Evolutionary conservation across 2,888 invertebrate genomes (phyloP).

Genomic region (Flabesymbios commensalis): DNA sequence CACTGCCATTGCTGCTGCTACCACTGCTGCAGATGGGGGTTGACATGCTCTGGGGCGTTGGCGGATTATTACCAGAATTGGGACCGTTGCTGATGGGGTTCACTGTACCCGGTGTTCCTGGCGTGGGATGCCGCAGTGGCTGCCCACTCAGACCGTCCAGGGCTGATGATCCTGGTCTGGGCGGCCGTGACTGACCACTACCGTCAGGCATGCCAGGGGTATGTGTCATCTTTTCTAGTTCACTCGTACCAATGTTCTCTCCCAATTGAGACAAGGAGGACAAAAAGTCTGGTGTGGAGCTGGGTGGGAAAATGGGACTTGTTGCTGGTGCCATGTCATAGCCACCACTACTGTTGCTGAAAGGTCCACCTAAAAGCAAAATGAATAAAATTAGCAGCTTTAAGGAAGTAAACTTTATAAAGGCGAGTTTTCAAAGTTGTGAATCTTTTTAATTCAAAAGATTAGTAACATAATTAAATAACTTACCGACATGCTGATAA

Average conservation of each 20-base stretch:
- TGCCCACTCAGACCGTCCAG: constrained; percentile 11
- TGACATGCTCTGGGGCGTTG: constrained; percentile 7
- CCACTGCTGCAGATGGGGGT: background rate
- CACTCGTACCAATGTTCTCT: constrained; percentile 70
- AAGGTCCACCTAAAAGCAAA: too few species aligned
- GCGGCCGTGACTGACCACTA: constrained; percentile 2
- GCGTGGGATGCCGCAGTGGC: constrained; percentile 27
- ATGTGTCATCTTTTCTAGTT: constrained; percentile 2
- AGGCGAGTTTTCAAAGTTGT: too few species aligned
- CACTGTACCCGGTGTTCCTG: constrained; percentile 10
- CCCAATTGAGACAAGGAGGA: constrained; percentile 81
- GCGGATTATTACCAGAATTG: constrained; percentile 3
- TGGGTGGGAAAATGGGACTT: constrained; percentile 29
- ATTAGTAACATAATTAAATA: too few species aligned
- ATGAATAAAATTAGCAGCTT: too few species aligned
- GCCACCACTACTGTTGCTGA: background rate
- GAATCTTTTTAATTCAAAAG: too few species aligned
- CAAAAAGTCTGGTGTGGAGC: constrained; percentile 35
- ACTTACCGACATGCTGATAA: too few species aligned
- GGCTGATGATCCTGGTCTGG: too few species aligned
- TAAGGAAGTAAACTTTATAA: too few species aligned
- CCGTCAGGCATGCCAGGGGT: background rate
- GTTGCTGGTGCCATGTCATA: constrained; percentile 12
- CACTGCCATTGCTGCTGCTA: constrained; percentile 12
- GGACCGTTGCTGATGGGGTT: background rate